Evolutionary conservation across 2,113 vertebrate genomes (phyloP), one percentile per base, ranked within the genome.

Genomic region (Rostratula benghalensis): DNA sequence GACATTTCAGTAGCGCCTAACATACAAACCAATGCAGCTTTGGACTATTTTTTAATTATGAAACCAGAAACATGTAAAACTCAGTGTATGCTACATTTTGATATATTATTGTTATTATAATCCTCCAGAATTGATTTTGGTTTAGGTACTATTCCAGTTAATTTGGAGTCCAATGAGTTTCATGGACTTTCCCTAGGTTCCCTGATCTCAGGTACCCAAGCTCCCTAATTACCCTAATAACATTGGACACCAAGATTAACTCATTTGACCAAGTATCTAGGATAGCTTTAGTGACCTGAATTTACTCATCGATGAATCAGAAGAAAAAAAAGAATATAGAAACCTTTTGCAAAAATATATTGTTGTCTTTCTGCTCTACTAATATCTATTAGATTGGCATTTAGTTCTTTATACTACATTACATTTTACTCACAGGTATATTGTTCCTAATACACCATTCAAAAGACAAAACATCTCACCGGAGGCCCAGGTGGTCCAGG

Each of bases 401-500:
- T 17, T 17, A 57, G 6, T 37, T 74, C 46, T 61, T 91, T 64
- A 35, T 13, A 54, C 43, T n/a, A 27, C 6, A 22, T 61, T 24
- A 37, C 7, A 6, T 63, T 81, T 94, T 70, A 81, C 10, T 51
- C 35, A 78, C 13, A 69, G 53, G 9, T 41, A n/a, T 10, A 57
- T 57, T 39, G 17, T 45, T 87, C 37, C 53, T 48, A 84, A 89
- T 30, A 71, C 5, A 91, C 43, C 6, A 85, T 43, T n/a, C 10
- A 77, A 77, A 83, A 81, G 23, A 93, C 4, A 64, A 93, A 91
- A 2, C 5, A 90, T 98, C 98, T 98, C 96, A 98, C 98, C 90
- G 98, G 98, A 31, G 98, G 98, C 46, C 99, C 99, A 77, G 98
- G 97, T 48, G 99, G 98, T 95, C 99, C 99, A 77, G 98, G 98